phyloP scores from a whole-genome alignment of 2,888 invertebrate genomes.

The Hirtodrosophila cameraria region DNA sequence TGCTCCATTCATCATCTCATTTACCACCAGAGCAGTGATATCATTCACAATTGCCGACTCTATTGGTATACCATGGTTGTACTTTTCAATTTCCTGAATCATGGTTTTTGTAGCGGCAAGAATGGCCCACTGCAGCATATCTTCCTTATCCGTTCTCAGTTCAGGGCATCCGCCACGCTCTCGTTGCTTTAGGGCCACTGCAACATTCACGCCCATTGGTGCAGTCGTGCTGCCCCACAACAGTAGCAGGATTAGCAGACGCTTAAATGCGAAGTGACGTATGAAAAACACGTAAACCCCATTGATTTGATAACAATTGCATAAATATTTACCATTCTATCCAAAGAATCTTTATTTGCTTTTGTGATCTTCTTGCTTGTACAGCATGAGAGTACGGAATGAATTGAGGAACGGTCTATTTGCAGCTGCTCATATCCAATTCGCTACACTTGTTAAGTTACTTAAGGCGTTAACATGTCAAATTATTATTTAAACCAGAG shows the following conservation, averaged over 20 bases:
- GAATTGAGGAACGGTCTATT: not conserved
- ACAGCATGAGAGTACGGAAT: not conserved
- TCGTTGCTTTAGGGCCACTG: not conserved
- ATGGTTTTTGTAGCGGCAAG: not conserved
- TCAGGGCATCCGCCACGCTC: not conserved
- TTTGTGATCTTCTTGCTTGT: not conserved
- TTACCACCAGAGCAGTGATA: constrained; percentile 1
- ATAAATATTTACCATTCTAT: constrained; percentile 12
- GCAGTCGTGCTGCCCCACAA: not conserved
- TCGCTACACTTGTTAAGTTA: not conserved
- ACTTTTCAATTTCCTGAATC: not conserved
- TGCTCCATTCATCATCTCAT: constrained; percentile 2
- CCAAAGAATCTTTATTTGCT: not conserved
- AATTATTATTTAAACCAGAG: constrained; percentile 1
- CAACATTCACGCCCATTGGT: too few relatives aligned
- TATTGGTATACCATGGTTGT: not conserved
- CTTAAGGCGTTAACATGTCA: too few relatives aligned
- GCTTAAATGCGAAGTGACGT: not conserved
- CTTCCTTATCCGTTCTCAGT: not conserved
- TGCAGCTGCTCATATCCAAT: not conserved
- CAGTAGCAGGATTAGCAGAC: not conserved
- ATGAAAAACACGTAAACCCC: not conserved
- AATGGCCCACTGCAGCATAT: constrained; percentile 7
- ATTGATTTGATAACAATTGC: not conserved
- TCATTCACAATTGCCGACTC: not conserved